Evolutionary conservation across 2,888 invertebrate species (phyloP).

Genomic region (Meganola albula): DNA sequence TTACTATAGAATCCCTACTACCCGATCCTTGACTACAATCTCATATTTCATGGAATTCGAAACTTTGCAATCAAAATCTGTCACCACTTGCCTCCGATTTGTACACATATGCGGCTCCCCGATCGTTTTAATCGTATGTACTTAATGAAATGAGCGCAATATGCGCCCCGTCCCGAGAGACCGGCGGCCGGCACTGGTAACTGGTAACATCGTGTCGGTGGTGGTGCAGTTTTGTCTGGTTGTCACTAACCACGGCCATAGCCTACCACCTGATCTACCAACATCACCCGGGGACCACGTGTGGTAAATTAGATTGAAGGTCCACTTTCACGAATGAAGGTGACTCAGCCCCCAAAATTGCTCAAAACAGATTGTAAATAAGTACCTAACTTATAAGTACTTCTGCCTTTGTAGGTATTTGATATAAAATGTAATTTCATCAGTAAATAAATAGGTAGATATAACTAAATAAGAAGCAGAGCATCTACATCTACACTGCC

Average conservation of each 20-base stretch:
- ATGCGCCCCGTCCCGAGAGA: constrained; percentile 57
- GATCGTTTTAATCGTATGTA: constrained; percentile 61
- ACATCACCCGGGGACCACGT: too few relatives aligned
- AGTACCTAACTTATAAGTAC: too few relatives aligned
- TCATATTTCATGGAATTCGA: background rate
- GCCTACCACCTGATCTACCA: background rate
- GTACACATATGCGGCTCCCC: constrained; percentile 50
- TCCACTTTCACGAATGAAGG: too few relatives aligned
- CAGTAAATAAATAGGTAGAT: too few relatives aligned
- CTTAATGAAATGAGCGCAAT: constrained; percentile 76
- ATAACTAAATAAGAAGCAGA: background rate
- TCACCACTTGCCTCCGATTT: constrained; percentile 6
- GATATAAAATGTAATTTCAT: too few relatives aligned
- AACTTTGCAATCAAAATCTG: background rate
- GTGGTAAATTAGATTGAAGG: too few relatives aligned
- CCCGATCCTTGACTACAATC: background rate
- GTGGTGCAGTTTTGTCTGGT: background rate
- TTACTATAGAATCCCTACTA: too few relatives aligned
- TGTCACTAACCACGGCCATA: background rate
- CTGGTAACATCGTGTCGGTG: background rate
- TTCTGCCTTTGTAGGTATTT: too few relatives aligned
- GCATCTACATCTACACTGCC: background rate
- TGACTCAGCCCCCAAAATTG: too few relatives aligned
- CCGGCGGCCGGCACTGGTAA: constrained; percentile 17
- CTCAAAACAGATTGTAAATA: too few relatives aligned